A percentile compares a stretch with the other conserved stretches of the same genome.
Conservation (phyloP, 2,888 invertebrate genomes). For the Halictus quadricinctus region DNA sequence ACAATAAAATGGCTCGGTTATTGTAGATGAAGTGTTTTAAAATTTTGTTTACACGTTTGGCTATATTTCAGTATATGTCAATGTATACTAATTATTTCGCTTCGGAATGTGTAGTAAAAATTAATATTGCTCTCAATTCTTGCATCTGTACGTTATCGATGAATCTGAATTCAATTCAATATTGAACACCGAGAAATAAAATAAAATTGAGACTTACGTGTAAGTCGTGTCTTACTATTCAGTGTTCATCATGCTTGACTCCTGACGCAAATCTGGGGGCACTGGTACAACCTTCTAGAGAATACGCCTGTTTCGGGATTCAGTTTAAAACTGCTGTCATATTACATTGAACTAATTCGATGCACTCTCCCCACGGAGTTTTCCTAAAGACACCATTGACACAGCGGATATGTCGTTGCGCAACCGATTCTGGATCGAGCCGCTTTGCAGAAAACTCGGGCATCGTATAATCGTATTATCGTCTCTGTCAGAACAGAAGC, state of each 20-base stretch:
- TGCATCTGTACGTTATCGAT: too few relatives aligned
- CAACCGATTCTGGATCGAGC: background rate
- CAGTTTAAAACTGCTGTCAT: background rate
- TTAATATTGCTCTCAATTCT: too few relatives aligned
- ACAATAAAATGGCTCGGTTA: too few relatives aligned
- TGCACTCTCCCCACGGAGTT: background rate
- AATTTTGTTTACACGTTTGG: too few relatives aligned
- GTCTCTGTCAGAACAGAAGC: constrained; percentile 12
- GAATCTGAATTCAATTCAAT: too few relatives aligned
- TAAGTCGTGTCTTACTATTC: background rate
- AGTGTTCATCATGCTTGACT: background rate
- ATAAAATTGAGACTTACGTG: background rate
- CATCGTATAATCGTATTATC: constrained; percentile 24
- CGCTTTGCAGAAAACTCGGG: constrained; percentile 1
- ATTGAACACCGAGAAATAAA: too few relatives aligned
- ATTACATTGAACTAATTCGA: background rate
- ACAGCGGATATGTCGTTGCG: background rate
- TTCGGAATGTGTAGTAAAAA: too few relatives aligned
- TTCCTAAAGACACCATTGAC: background rate
- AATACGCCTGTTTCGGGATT: background rate
- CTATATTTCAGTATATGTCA: too few relatives aligned
- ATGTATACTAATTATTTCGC: too few relatives aligned
- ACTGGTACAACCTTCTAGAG: background rate
- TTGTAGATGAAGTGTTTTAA: too few relatives aligned
- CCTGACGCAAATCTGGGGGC: background rate